Base-by-base conservation (phyloP, 2,888 invertebrate genomes). In the Tortricodes alternella region DNA sequence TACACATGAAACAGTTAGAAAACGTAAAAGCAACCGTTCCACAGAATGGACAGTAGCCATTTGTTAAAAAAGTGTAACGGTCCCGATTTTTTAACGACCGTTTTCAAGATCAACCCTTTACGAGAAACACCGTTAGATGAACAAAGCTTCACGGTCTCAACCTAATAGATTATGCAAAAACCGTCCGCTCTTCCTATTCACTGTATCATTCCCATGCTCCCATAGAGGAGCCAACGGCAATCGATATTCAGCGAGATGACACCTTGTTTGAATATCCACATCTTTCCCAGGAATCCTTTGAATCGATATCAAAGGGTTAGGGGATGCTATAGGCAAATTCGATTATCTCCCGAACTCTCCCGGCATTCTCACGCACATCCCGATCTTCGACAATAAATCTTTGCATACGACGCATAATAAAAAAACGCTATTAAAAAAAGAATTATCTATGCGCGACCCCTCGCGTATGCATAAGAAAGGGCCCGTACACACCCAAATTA, bases 231-330 rank as follows among this genome's bases (percentile, higher is more conserved):
- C 76, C 79, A 79, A 80, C 84, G 83, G 81, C 89, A 85, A 90
- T 90, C 90, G 90, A 90, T 90, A 90, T 89, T 88, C 89, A 87
- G 79, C 80, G 77, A 83, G 90, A 90, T 89, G 90, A 89, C 89
- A 90, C 89, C 90, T 89, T 90, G 88, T 89, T 90, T 90, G 89
- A 90, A 90, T 90, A 89, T 89, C 80, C 86, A 80, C 81, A 78
- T 83, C 74, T 73, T 89, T 89, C 89, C 89, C 90, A 89, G 88
- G 78, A 75, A 72, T 76, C 76, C 70, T 67, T 74, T 67, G 76
- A 77, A 78, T 80, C 78, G 81, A 73, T 65, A 46, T 66, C 58
- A 83, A 88, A 89, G 85, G 88, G 89, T 85, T 86, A 68, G 84
- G 80, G 67, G 87, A 84, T 83, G 82, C 76, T 88, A 83, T 89